phyloP scores from a whole-genome alignment of 2,797 vertebrate species.

The Argyrosomus regius region DNA sequence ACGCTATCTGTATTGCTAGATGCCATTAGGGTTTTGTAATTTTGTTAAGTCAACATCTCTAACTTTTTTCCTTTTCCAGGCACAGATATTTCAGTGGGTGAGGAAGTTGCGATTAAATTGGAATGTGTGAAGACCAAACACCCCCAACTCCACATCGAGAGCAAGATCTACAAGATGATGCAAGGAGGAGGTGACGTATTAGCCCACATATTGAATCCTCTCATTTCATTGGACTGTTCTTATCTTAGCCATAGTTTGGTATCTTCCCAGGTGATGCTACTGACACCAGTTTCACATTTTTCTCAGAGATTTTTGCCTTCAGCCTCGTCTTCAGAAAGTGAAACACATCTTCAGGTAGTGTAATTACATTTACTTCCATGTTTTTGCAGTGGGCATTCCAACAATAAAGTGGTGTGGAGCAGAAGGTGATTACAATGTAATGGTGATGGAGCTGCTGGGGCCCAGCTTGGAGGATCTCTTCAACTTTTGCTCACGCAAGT shows the following conservation, averaged over 20 bases:
- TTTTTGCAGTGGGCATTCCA: conserved; percentile 83
- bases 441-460: conserved; percentile 87
- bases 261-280: background rate
- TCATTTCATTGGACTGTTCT: background rate
- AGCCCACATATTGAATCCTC: background rate
- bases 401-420: conserved; percentile 88
- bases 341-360: background rate
- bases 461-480: conserved; percentile 93
- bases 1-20: too few relatives aligned
- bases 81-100: conserved; percentile 94
- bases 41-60: background rate
- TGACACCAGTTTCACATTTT: background rate
- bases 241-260: background rate
- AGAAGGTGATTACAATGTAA: conserved; percentile 88
- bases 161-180: conserved; percentile 99
- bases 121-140: conserved; percentile 99
- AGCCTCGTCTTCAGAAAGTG: background rate
- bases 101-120: conserved; percentile 96
- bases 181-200: conserved; percentile 92
- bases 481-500: conserved; percentile 97
- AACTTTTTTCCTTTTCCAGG: conserved; percentile 77
- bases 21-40: background rate
- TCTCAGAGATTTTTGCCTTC: background rate
- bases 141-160: conserved; percentile 82
- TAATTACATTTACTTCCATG: background rate